These are phyloP conservation scores for Phacellophora camtschatica DNA, from an alignment of 30 jellyfish, hydroid and myxozoan genomes.

Conservation along the genomic window DNA sequence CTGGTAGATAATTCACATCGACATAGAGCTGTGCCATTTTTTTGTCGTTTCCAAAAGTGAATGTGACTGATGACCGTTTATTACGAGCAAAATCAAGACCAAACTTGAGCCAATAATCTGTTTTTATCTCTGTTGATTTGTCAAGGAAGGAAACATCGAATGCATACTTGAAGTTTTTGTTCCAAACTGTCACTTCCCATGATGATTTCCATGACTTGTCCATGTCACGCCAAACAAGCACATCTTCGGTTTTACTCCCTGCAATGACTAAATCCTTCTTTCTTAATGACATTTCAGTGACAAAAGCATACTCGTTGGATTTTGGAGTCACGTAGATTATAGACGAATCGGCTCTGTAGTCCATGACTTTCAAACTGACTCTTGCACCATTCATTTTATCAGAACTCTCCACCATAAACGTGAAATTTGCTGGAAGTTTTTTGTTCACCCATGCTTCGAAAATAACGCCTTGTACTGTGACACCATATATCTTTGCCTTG, in stretches of 20 bases:
- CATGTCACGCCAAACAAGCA: conserved; percentile 20
- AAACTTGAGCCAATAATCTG: conserved; percentile 45
- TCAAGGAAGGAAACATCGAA: conserved; percentile 68
- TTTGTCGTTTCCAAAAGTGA: conserved; percentile 52
- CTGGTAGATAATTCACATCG: conserved; percentile 84
- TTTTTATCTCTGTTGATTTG: conserved; percentile 51
- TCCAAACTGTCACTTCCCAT: conserved; percentile 68
- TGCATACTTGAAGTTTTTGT: conserved; percentile 86
- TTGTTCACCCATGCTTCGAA: conserved; percentile 69
- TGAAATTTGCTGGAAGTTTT: conserved; percentile 68
- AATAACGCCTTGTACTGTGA: conserved; percentile 50
- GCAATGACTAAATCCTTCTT: conserved; percentile 37
- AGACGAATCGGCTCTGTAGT: conserved; percentile 44
- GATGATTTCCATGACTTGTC: conserved; percentile 49
- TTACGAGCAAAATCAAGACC: conserved; percentile 73
- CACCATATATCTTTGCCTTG: conserved; percentile 12
- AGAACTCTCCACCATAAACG: conserved; percentile 42
- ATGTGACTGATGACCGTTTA: conserved; percentile 53
- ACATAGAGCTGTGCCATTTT: conserved; percentile 39
- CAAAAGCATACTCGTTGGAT: conserved; percentile 17
- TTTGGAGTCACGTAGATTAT: conserved; percentile 9
- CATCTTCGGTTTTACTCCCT: conserved; percentile 47
- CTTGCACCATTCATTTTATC: conserved; percentile 35
- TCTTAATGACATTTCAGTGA: conserved; percentile 37
- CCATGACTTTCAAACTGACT: conserved; percentile 6